phyloP scores from a whole-genome alignment of 2,113 vertebrate species.

The Benitochromis conjunctus region DNA sequence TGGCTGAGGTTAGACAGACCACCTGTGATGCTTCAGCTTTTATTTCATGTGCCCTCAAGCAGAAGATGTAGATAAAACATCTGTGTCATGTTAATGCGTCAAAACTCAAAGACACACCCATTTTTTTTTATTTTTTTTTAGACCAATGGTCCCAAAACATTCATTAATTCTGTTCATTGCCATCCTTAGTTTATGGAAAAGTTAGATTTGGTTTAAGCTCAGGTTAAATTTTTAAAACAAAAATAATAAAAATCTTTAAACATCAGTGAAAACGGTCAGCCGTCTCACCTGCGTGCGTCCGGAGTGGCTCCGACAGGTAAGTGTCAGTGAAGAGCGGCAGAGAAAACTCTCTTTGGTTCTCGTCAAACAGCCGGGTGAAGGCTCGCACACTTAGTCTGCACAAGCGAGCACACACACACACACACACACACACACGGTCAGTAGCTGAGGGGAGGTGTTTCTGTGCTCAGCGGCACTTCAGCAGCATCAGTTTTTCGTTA shows the following conservation, averaged over 20 bases:
- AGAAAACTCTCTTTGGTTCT: slow-evolving; percentile 34
- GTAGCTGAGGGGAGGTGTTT: background rate
- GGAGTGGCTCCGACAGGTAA: slow-evolving; percentile 45
- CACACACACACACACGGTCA: background rate
- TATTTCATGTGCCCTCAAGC: background rate
- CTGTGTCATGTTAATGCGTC: background rate
- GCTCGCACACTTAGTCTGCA: slow-evolving; percentile 57
- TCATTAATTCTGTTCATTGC: background rate
- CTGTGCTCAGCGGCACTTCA: background rate
- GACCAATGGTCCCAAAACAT: background rate
- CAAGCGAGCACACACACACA: background rate
- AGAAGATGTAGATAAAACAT: background rate
- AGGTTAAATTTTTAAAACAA: background rate
- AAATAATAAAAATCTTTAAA: background rate
- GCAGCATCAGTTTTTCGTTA: background rate
- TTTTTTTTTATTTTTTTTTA: background rate
- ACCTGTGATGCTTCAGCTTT: background rate
- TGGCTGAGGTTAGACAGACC: background rate
- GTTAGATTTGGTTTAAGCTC: background rate
- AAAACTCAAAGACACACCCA: background rate
- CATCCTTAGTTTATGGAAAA: background rate
- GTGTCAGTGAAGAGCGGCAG: slow-evolving; percentile 58
- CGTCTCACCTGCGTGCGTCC: slow-evolving; percentile 51
- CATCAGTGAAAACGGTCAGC: background rate
- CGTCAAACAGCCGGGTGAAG: slow-evolving; percentile 59